Conservation (phyloP, 2,888 invertebrate species). For the Drepana falcataria region DNA sequence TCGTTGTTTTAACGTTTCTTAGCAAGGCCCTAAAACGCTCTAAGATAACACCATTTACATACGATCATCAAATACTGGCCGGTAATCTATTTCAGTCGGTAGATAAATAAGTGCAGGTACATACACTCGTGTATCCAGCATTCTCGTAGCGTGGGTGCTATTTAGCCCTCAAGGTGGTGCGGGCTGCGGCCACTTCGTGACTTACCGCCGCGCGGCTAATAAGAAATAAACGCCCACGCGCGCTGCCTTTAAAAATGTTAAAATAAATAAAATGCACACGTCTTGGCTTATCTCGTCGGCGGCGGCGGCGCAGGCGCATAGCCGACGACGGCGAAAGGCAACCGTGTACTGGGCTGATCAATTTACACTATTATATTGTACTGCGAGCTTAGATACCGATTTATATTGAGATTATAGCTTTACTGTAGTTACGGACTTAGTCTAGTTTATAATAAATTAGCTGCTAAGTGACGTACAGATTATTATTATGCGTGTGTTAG, state of each 20-base stretch:
- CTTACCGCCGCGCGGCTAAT: conserved; percentile 69
- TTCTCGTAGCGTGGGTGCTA: conserved; percentile 59
- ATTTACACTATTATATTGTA: conserved; percentile 20
- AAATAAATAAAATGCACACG: conserved; percentile 78
- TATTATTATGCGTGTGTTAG: no score
- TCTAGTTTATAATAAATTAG: no score
- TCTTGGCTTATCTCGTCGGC: conserved; percentile 59
- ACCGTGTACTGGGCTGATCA: conserved; percentile 32
- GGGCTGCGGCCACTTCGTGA: conserved; percentile 65
- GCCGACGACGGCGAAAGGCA: conserved; percentile 56
- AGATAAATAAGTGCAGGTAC: conserved; percentile 42
- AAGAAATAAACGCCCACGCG: conserved; percentile 44
- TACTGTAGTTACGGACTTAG: no score
- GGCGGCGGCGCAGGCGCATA: conserved; percentile 35
- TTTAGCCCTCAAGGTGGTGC: conserved; percentile 73
- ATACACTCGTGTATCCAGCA: conserved; percentile 6
- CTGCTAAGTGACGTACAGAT: no score
- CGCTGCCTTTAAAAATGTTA: conserved; percentile 70
- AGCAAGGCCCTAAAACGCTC: no score
- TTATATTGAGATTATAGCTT: background rate
- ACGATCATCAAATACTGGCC: background rate
- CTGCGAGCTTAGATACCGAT: background rate
- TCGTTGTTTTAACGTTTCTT: no score
- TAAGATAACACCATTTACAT: no score
- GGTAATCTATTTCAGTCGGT: conserved; percentile 34